Percentiles rank a stretch among this genome's conserved stretches.
Evolutionary conservation across 2,888 invertebrate genomes (phyloP).

Genomic region (Sepiola atlantica): DNA sequence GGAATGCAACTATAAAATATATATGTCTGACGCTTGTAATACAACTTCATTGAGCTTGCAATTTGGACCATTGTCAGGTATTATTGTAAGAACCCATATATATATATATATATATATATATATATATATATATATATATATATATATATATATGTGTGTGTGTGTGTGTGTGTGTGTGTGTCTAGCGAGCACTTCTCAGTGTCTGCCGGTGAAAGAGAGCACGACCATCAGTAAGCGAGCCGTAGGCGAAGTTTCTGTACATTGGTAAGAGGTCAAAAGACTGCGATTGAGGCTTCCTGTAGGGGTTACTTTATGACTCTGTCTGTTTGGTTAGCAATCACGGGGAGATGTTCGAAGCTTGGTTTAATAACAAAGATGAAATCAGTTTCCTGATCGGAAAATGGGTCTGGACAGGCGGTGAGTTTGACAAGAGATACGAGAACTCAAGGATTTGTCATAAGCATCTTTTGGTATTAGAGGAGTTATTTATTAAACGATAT

Average conservation of each 20-base stretch:
- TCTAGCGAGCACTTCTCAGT: neutral
- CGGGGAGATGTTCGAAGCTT: neutral
- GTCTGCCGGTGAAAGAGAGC: neutral
- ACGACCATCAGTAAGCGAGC: neutral
- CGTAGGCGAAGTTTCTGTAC: neutral
- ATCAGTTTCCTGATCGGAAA: neutral
- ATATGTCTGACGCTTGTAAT: no score
- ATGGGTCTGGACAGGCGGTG: neutral
- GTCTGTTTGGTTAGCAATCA: neutral
- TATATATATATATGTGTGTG: neutral
- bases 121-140: no score
- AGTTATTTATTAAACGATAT: neutral
- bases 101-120: no score
- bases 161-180: neutral
- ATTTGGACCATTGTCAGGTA: no score
- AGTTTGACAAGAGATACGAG: neutral
- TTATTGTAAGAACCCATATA: no score
- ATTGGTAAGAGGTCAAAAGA: neutral
- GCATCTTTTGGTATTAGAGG: neutral
- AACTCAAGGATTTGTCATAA: neutral
- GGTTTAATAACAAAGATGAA: slow-evolving; percentile 32
- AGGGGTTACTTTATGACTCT: neutral
- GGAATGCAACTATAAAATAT: no score
- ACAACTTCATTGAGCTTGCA: no score
- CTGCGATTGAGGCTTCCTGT: neutral